Base-by-base conservation (phyloP, 2,797 vertebrate species). In the Sphenopsis melanotis region DNA sequence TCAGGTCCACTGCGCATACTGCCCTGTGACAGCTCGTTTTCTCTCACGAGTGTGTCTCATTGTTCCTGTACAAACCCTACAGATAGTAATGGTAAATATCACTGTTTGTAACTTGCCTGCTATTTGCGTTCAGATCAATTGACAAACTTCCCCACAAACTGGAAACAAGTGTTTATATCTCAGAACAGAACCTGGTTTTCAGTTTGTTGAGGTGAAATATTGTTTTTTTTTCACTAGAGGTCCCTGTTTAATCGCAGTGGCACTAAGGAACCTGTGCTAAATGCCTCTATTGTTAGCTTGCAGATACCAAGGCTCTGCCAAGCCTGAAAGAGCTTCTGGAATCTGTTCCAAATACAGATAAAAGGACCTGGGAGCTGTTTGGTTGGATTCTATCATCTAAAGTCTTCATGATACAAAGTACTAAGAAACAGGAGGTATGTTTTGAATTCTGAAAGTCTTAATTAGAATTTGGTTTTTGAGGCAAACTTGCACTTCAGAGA, bases 351-450 rank as follows among this genome's bases (percentile, higher is more conserved):
- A 97, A 98, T 84, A 95, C 97, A 50, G 98, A 98, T 87, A 96
- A 98, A 84, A 98, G 98, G 93, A 97, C 97, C 42, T 98, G 99
- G 98, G 98, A 99, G 82, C 98, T 99, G 23, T 92, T 98, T 44
- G 98, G 98, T 97, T 99, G 99, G 99, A 98, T 99, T 90, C 98
- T 99, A 13, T 99, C 99, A 22, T 99, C 99, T 34, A 99, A 98
- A 96, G 98, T 98, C 94, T 98, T 99, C 76, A 98, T 98, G 76
- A 97, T 99, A 91, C 99, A 99, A 91, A 99, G 98, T 8, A 90
- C 98, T 56, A 98, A 98, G 92, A 99, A 99, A 95, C 98, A 98
- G 23, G 98, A 99, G 98, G 99, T 99, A 77, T 94, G 85, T 56
- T 74, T 26, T 66, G 13, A 37, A 55, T 55, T 55, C 37, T 61